Base-by-base conservation (phyloP, 2,888 invertebrate genomes). In the Ophonus ardosiacus region DNA sequence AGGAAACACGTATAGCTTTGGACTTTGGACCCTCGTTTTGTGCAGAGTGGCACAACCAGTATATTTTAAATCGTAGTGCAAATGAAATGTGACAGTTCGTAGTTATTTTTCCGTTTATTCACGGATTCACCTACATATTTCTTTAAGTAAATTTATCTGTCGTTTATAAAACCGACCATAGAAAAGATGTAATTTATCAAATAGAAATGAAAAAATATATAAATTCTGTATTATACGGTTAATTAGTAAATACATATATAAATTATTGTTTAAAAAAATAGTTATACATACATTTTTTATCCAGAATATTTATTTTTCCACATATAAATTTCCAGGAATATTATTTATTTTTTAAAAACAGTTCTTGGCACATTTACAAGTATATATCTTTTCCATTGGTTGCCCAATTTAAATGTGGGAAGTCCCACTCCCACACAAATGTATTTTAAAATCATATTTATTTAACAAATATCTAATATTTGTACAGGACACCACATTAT, bases 401-500 rank as follows among this genome's bases (percentile, higher is more conserved):
- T 13, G 68, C 7, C 13, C 15, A 68, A 31, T 68, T 68, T 68
- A 68, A 15, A 68, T 31, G 15, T 68, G 31, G 68, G 68, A 13
- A n/a, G 68, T 6, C 68, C 31, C 18, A 63, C 63, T 21, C 24
- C 63, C 13, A 63, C 63, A 63, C 43, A 51, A 51, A 51, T 13
- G 24, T 24, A 68, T 38, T 76, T 51, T 51, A 51, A 68, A 68
- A 38, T 38, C 13, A 7, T 68, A 68, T 68, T 68, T 68, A 61
- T 80, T 61, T 61, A 59, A 61, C 61, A 79, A 21, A 56, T n/a
- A 21, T 57, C 57, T 31, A 43, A 78, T 57, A 78, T 80, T 38
- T 61, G 56, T 80, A 10, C 38, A 85, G 85, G 80, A 85, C n/a
- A 71, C 51, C 21, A 56, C 85, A 21, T 10, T 80, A 40, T 63